Evolutionary conservation across 2,113 vertebrate genomes (phyloP), one percentile per base, ranked within the genome.

Genomic region (Thymallus thymallus): DNA sequence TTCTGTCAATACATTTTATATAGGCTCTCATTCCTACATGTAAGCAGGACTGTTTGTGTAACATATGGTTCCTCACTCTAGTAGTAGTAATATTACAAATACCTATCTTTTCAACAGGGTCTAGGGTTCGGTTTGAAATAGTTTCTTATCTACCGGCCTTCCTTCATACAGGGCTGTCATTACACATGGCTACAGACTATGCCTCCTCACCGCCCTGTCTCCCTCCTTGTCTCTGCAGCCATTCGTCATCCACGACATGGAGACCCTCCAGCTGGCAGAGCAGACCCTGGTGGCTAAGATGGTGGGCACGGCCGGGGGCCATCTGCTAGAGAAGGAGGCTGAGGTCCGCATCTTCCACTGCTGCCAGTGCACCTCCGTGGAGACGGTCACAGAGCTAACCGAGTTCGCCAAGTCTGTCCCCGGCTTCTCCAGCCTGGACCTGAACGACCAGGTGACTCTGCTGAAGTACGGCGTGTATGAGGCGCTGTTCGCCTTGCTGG

Each of bases 241-340:
- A 1, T 98, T 99, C 24, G 96, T 99, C 82, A 97, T 99, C 76
- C 97, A 99, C 0, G 97, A 99, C 84, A 98, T 99, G 96, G 97
- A 98, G 55, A 98, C 98, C 0, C 80, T 99, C 70, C 96, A 97
- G 41, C 94, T 96, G 92, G 98, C 97, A 0, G 97, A 99, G 91
- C 95, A 96, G 93, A 99, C 97, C 0, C 88, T 99, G 66, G 94
- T 97, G 84, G 95, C 97, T 56, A 96, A 98, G 83, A 79, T 98
- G 89, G 95, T 98, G 13, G 94, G 94, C 79, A 91, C 96, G 0
- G 85, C 94, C 0, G 86, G 84, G 7, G 89, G 93, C 29, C 4
- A 22, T 0, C 93, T 98, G 63, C 95, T 95, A 87, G 95, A 97
- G 89, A 94, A 96, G 80, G 97, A 98, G 76, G 96, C 94, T 0